These are phyloP conservation scores for Sebastes trivittatus DNA, from an alignment of 2,797 vertebrate genomes.

Conservation along the genomic window DNA sequence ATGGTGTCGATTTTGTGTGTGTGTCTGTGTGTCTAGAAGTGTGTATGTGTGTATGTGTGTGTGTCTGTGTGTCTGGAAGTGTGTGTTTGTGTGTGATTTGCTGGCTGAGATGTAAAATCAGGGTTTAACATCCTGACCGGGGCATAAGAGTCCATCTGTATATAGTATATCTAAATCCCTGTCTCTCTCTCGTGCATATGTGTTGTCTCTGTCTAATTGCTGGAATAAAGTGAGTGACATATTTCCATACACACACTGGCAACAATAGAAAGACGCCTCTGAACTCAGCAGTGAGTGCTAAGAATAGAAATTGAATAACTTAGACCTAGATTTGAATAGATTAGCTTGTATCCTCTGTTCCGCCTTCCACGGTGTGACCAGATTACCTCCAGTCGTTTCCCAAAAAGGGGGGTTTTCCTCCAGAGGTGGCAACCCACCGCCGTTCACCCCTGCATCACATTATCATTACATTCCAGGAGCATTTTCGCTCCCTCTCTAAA, in stretches of 20 bases:
- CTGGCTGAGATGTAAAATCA: slow-evolving; percentile 59
- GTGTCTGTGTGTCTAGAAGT: background rate
- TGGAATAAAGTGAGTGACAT: slow-evolving; percentile 2
- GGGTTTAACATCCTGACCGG: slow-evolving; percentile 50
- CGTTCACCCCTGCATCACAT: slow-evolving; percentile 53
- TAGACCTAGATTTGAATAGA: slow-evolving; percentile 64
- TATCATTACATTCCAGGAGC: slow-evolving; percentile 66
- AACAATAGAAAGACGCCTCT: slow-evolving; percentile 10
- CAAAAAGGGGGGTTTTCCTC: slow-evolving; percentile 25
- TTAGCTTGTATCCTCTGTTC: slow-evolving; percentile 68
- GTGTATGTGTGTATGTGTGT: background rate
- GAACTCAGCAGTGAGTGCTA: slow-evolving; percentile 25
- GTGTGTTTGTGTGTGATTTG: slow-evolving; percentile 6
- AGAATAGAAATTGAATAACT: slow-evolving; percentile 47
- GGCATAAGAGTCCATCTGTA: slow-evolving; percentile 37
- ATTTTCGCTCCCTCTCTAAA: slow-evolving; percentile 12
- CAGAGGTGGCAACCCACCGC: slow-evolving; percentile 55
- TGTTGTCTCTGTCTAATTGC: slow-evolving; percentile 48
- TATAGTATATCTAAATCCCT: slow-evolving; percentile 37
- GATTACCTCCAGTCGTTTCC: slow-evolving; percentile 65
- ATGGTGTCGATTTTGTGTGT: slow-evolving; percentile 58
- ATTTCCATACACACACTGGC: slow-evolving; percentile 32
- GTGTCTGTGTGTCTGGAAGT: background rate
- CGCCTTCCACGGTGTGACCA: slow-evolving; percentile 66
- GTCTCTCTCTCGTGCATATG: slow-evolving; percentile 34